These are phyloP conservation scores for Coenonympha arcania DNA, from an alignment of 2,888 invertebrate genomes.

Conservation along the genomic window DNA sequence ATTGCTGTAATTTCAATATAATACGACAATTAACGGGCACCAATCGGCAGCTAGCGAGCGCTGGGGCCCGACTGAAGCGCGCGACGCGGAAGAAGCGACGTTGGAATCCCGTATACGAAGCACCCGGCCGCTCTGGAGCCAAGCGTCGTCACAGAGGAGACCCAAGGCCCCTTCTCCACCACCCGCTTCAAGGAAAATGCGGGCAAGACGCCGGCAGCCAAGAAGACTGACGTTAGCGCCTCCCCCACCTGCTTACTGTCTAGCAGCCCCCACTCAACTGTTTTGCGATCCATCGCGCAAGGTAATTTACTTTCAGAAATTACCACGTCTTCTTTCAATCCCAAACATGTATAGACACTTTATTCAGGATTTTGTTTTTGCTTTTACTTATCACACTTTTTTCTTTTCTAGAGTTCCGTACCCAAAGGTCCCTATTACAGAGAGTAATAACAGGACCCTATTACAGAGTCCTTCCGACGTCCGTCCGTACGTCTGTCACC, in stretches of 20 bases:
- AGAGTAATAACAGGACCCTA: too few species aligned
- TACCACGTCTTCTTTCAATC: too few species aligned
- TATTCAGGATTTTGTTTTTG: too few species aligned
- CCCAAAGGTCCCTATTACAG: too few species aligned
- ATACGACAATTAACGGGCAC: constrained; percentile 49
- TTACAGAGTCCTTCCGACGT: too few species aligned
- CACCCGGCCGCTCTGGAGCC: constrained; percentile 50
- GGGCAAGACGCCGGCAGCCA: constrained; percentile 58
- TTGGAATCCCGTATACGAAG: constrained; percentile 48
- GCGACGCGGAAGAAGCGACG: constrained; percentile 49
- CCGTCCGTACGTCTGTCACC: too few species aligned
- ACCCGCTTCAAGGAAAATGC: constrained; percentile 52
- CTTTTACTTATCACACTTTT: too few species aligned
- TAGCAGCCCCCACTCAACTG: constrained; percentile 55
- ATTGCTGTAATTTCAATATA: too few species aligned
- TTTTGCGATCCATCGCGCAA: constrained; percentile 64
- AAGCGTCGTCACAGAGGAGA: constrained; percentile 24
- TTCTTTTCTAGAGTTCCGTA: too few species aligned
- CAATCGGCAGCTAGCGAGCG: constrained; percentile 73
- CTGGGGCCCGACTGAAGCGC: constrained; percentile 58
- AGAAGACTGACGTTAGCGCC: constrained; percentile 46
- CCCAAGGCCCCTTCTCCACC: constrained; percentile 46
- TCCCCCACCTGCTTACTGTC: constrained; percentile 52
- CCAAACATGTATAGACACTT: too few species aligned
- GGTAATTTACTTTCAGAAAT: constrained; percentile 39